These are phyloP conservation scores for Vicugna pacos DNA, from an alignment of 2,113 vertebrate species.

Conservation along the genomic window DNA sequence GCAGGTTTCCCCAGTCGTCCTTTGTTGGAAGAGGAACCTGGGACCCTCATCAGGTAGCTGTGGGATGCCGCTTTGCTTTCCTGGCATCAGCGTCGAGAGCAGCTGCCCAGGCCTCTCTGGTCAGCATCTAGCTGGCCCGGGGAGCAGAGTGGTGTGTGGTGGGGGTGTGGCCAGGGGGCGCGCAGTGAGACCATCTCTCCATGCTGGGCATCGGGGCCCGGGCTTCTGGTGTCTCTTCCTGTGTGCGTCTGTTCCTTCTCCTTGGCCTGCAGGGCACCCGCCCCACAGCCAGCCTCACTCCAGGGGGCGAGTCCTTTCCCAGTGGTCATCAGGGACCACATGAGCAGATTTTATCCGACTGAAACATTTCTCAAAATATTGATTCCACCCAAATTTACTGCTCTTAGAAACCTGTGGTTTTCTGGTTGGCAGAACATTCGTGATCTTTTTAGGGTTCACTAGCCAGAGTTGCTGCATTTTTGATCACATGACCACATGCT, in stretches of 20 bases:
- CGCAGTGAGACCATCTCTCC: background rate
- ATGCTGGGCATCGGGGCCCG: background rate
- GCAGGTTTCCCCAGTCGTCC: background rate
- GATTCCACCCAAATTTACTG: background rate
- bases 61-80: background rate
- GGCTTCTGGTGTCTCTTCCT: background rate
- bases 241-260: background rate
- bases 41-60: background rate
- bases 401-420: slow-evolving; percentile 10
- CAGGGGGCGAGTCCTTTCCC: background rate
- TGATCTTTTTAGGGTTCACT: background rate
- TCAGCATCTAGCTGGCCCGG: background rate
- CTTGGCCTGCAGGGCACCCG: background rate
- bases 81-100: background rate
- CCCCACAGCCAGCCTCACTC: background rate
- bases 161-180: too few relatives aligned
- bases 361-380: background rate
- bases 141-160: background rate
- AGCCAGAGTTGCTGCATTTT: background rate
- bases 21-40: background rate
- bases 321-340: background rate
- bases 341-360: background rate
- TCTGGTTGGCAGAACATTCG: background rate
- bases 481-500: background rate
- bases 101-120: background rate